Evolutionary conservation across 1,140 invertebrate species (phyloP), one percentile per base, ranked within the genome.

Genomic region (Rhizoglyphus robini): DNA sequence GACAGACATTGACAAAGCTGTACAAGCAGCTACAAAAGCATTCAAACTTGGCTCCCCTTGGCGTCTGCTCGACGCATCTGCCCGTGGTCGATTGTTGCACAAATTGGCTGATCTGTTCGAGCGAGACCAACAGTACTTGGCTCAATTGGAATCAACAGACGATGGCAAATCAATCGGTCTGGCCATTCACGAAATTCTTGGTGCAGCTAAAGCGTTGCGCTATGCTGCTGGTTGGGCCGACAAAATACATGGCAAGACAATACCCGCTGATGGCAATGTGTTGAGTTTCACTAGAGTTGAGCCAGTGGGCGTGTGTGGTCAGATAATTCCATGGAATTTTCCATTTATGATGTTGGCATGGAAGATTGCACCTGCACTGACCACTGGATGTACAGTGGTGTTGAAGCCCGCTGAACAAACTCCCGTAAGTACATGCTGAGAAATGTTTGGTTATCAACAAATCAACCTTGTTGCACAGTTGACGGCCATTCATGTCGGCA

Each of bases 391-490:
- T 72, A 90, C 87, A 0, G 78, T 93, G 32, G 81, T 96, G 11
- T 73, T 94, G 68, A 96, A 96, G 74, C 88, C 89, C 1, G 90
- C 93, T 0, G 93, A 96, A 75, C 90, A 95, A 76, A 96, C 94
- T 0, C 92, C 93, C 0, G 58, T 60, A 60, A 60, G n/a, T 23
- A 23, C n/a, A 38, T 60, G 31, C 15, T 8, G 23, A 5, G 15
- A 2, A 8, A 20, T 60, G 13, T 60, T 4, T 38, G 13, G 3
- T 46, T n/a, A n/a, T n/a, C n/a, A n/a, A n/a, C 38, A 27, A 34
- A 60, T 38, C 36, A 2, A 11, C n/a, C 36, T 46, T 23, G 31
- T 27, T 32, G n/a, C 13, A 20, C 36, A 60, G 58, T 76, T 97
- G 0, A 88, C 85, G 1, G 89, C 91, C 0, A 75, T 96, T 0